Evolutionary conservation across 2,113 vertebrate species (phyloP), one percentile per base, ranked within the genome.

Genomic region (Tupaia chinensis): DNA sequence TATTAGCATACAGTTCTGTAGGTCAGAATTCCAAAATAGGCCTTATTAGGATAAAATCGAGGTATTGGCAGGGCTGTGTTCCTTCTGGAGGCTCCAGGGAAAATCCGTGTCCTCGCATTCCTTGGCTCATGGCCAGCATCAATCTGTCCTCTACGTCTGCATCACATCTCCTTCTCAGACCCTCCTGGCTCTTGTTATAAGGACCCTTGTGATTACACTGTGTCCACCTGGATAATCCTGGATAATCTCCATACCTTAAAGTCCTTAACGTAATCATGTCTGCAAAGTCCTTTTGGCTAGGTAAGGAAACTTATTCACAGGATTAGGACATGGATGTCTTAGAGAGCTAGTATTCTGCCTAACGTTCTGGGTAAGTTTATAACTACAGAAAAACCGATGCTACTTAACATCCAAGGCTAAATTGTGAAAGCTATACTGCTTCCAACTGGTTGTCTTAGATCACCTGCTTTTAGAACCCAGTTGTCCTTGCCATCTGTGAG

Each of bases 221-320:
- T 68, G 61, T 61, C 83, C 25, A 92, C 32, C 60, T 77, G 72
- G 72, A 76, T 92, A 89, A 94, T 87, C 65, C 20, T 27, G 29
- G 63, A 69, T 79, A 60, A 93, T 76, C 76, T 66, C 60, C 20
- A 25, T 20, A 78, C 63, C 69, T 63, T 68, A 53, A 78, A 11
- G 63, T 68, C 73, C 69, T 95, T 56, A 91, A 85, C 9, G 76
- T 83, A 95, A 78, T 76, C 87, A 89, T 22, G 72, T 74, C 34
- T 63, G n/a, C 56, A 54, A 90, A 88, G 44, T 34, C 66, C 73
- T 4, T 27, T 77, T 68, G 88, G 68, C 81, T 70, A 89, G 78
- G 69, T 34, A 69, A 95, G 56, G 16, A 58, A 73, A 53, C 34
- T 72, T 5, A 85, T 14, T 79, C 16, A 83, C 32, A 95, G 27